Evolutionary conservation across 2,113 vertebrate genomes (phyloP).

Genomic region (Jaculus jaculus): DNA sequence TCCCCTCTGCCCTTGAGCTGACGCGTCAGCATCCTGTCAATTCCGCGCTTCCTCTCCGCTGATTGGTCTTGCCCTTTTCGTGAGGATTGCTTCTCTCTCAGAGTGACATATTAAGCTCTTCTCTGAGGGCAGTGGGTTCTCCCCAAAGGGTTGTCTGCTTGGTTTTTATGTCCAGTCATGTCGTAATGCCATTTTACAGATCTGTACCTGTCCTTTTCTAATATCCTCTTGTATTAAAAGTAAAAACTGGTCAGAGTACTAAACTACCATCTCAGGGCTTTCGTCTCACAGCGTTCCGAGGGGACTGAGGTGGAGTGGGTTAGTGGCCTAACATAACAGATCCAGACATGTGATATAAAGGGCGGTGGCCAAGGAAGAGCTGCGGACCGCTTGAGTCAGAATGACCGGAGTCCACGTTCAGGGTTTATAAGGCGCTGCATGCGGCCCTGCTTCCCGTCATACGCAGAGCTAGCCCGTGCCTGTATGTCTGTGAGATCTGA

Average conservation of each 20-base stretch:
- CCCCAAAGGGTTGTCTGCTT: conserved; percentile 16
- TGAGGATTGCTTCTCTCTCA: conserved; percentile 68
- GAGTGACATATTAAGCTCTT: conserved; percentile 49
- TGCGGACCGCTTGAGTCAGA: background rate
- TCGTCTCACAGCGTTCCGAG: conserved; percentile 9
- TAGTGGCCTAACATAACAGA: background rate
- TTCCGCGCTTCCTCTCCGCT: conserved; percentile 49
- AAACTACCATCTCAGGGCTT: background rate
- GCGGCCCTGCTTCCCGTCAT: background rate
- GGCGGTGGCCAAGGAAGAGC: background rate
- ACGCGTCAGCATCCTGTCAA: conserved; percentile 26
- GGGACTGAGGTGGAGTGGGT: background rate
- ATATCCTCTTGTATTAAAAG: background rate
- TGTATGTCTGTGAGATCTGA: background rate
- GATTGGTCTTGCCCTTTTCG: conserved; percentile 59
- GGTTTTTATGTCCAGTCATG: conserved; percentile 48
- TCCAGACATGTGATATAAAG: background rate
- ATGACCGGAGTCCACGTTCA: background rate
- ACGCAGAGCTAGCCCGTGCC: background rate
- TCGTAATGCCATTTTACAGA: conserved; percentile 57
- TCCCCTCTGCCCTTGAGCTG: background rate
- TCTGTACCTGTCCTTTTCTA: background rate
- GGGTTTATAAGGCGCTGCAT: background rate
- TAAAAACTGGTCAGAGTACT: background rate
- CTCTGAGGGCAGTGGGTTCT: conserved; percentile 30